A percentile compares a stretch with the other conserved stretches of the same genome.
Evolutionary conservation across 2,113 vertebrate species (phyloP).

Genomic region (Hucho hucho): DNA sequence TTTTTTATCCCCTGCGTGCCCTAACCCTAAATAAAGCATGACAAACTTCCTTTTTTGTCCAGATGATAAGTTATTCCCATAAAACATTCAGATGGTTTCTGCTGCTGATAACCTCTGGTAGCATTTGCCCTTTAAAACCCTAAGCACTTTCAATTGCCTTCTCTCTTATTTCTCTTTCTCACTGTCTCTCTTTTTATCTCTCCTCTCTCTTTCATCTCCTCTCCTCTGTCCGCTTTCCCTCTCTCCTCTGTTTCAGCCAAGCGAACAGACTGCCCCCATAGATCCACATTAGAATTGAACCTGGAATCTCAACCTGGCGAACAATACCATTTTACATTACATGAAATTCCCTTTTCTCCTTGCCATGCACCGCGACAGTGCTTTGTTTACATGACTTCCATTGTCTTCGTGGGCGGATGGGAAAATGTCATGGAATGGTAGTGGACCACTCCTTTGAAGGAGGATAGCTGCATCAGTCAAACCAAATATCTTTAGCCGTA

Average conservation of each 20-base stretch:
- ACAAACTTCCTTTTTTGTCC: constrained; percentile 52
- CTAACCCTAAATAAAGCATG: constrained; percentile 24
- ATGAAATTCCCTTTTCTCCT: constrained; percentile 61
- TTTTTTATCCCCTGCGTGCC: constrained; percentile 36
- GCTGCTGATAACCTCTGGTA: constrained; percentile 63
- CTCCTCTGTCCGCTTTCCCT: no score
- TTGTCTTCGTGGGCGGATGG: constrained; percentile 49
- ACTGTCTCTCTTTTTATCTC: constrained; percentile 25
- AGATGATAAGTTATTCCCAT: constrained; percentile 63
- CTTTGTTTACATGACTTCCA: constrained; percentile 66
- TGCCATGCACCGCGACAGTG: constrained; percentile 41
- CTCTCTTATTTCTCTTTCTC: constrained; percentile 29
- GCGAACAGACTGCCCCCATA: constrained; percentile 54
- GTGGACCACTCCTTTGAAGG: constrained; percentile 55
- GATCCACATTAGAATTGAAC: constrained; percentile 62
- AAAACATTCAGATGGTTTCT: constrained; percentile 67
- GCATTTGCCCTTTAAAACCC: constrained; percentile 70
- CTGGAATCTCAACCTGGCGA: constrained; percentile 48
- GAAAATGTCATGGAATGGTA: constrained; percentile 75
- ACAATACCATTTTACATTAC: constrained; percentile 66
- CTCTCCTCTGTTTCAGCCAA: constrained; percentile 16
- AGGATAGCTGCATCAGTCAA: constrained; percentile 55
- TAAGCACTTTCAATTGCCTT: constrained; percentile 63
- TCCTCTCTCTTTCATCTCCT: no score
- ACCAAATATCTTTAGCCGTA: constrained; percentile 39